phyloP scores from a whole-genome alignment of 2,113 vertebrate species.

The Solea senegalensis region DNA sequence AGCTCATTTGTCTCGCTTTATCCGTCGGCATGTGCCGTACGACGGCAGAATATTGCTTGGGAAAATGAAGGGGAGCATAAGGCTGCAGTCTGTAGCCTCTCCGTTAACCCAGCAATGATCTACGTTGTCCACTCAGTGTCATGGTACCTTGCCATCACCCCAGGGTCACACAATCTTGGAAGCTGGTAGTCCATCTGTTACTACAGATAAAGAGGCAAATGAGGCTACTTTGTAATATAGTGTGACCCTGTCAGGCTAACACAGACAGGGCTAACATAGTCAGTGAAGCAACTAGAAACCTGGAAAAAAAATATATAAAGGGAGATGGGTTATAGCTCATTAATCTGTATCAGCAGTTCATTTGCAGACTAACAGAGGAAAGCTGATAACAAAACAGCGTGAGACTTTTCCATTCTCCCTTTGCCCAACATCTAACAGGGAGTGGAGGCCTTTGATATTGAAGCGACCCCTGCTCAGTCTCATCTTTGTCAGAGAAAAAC shows the following conservation, averaged over 20 bases:
- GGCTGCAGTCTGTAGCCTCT: constrained; percentile 57
- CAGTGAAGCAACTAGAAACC: constrained; percentile 61
- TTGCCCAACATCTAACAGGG: constrained; percentile 59
- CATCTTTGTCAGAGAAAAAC: constrained; percentile 59
- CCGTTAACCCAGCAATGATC: constrained; percentile 75
- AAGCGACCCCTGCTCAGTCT: constrained; percentile 62
- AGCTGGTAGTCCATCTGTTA: constrained; percentile 78
- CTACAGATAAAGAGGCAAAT: constrained; percentile 75
- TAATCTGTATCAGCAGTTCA: constrained; percentile 76
- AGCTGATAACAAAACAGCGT: constrained; percentile 70
- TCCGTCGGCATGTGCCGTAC: constrained; percentile 42
- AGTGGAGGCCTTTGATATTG: constrained; percentile 70
- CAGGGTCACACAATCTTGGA: constrained; percentile 67
- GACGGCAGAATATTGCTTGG: constrained; percentile 57
- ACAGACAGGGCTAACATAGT: constrained; percentile 53
- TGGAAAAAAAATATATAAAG: constrained; percentile 57
- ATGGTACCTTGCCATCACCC: constrained; percentile 72
- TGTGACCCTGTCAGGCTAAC: constrained; percentile 68
- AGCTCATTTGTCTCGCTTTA: constrained; percentile 71
- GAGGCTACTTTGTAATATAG: constrained; percentile 71
- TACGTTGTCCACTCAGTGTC: constrained; percentile 70
- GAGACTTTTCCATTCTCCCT: constrained; percentile 57
- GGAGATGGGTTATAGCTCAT: constrained; percentile 68
- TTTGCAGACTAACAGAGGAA: constrained; percentile 68
- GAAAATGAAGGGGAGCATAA: constrained; percentile 72